Percentiles rank a stretch among this genome's conserved stretches.
Evolutionary conservation across 2,888 invertebrate species (phyloP).

Genomic region (Nomada fabriciana): DNA sequence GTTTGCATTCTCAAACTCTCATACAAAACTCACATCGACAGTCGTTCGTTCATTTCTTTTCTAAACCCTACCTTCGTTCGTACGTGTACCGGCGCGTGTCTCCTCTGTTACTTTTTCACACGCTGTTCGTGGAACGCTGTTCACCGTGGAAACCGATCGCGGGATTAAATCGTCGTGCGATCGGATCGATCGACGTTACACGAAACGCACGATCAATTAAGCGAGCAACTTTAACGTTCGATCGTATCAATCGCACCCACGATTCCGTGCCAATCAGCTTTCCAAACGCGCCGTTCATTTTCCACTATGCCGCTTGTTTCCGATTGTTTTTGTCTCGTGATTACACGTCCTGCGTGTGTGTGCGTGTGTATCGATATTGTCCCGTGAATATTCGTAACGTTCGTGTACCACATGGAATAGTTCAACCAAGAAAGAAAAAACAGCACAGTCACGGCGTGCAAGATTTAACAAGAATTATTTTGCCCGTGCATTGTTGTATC

Average conservation of each 20-base stretch:
- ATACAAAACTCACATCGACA: constrained; percentile 80
- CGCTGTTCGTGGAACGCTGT: not conserved
- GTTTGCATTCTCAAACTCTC: constrained; percentile 78
- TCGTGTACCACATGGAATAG: no score
- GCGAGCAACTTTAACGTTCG: not conserved
- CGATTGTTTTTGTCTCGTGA: constrained; percentile 48
- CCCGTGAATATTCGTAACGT: constrained; percentile 11
- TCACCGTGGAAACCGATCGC: not conserved
- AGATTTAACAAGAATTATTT: no score
- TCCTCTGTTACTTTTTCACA: not conserved
- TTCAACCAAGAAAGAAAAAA: no score
- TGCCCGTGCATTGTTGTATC: not conserved
- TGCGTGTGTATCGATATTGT: not conserved
- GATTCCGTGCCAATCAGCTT: constrained; percentile 47
- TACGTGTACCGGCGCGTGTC: constrained; percentile 35
- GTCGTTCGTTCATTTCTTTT: constrained; percentile 67
- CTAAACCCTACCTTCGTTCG: constrained; percentile 50
- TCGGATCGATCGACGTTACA: constrained; percentile 4
- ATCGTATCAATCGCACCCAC: constrained; percentile 43
- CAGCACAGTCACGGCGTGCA: no score
- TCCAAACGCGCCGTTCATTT: constrained; percentile 52
- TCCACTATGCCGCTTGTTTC: constrained; percentile 67
- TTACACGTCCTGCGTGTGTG: constrained; percentile 27
- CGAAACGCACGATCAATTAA: not conserved
- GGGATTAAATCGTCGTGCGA: not conserved